phyloP scores from a whole-genome alignment of 2,888 invertebrate species.

The Nemoura dubitans region DNA sequence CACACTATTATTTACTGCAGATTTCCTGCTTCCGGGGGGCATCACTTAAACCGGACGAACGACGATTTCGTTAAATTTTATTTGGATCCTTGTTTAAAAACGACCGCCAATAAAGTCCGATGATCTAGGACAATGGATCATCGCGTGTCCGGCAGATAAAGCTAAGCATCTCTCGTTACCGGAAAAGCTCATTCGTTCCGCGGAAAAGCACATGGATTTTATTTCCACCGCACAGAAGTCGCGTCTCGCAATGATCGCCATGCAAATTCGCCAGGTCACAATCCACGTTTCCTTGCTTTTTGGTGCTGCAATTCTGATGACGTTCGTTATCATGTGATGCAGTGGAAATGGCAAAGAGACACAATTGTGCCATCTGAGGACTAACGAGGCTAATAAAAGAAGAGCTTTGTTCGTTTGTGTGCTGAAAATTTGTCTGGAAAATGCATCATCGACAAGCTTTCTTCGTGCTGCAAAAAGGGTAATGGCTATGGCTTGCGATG shows the following conservation, averaged over 20 bases:
- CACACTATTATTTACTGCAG: not conserved
- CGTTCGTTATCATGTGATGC: not conserved
- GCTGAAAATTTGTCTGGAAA: not conserved
- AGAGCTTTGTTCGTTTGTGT: not conserved
- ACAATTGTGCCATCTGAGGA: not conserved
- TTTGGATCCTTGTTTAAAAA: not conserved
- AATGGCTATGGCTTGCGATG: not conserved
- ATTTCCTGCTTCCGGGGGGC: not conserved
- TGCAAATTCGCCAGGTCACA: not conserved
- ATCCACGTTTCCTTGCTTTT: not conserved
- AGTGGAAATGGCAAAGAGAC: not conserved
- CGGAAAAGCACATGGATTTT: not conserved
- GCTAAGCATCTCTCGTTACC: not conserved
- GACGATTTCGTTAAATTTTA: not conserved
- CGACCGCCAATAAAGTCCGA: not conserved
- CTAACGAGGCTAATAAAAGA: not conserved
- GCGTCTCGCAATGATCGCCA: too few relatives aligned
- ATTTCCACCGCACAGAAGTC: not conserved
- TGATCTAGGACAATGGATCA: not conserved
- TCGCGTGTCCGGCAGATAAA: not conserved
- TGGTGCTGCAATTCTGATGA: not conserved
- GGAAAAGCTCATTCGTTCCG: not conserved
- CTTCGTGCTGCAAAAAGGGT: not conserved
- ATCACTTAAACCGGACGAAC: not conserved
- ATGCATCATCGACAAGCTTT: not conserved